These are phyloP conservation scores for Calephelis virginiensis DNA, from an alignment of 1,140 invertebrate genomes.

Conservation along the genomic window DNA sequence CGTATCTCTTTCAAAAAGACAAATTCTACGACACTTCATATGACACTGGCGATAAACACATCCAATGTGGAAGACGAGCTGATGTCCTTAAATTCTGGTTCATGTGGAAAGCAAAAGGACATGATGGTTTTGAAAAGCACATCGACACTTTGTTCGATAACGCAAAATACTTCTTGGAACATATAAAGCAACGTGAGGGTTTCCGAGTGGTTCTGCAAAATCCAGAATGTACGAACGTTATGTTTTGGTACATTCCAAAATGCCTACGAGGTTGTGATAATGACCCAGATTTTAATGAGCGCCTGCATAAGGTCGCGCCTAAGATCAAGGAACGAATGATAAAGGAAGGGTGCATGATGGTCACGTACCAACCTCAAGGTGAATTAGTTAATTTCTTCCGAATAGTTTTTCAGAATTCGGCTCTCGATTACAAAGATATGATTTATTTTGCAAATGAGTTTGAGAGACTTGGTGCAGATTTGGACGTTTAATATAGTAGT, in stretches of 20 bases:
- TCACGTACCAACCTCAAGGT: slow-evolving; percentile 94
- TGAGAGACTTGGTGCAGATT: slow-evolving; percentile 86
- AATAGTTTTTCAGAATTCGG: slow-evolving; percentile 94
- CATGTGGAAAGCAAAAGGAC: slow-evolving; percentile 98
- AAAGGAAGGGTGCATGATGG: slow-evolving; percentile 95
- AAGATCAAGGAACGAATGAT: slow-evolving; percentile 97
- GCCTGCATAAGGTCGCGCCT: slow-evolving; percentile 91
- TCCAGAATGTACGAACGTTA: slow-evolving; percentile 95
- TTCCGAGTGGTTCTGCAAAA: slow-evolving; percentile 87
- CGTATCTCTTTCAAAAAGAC: slow-evolving; percentile 97
- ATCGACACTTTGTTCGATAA: slow-evolving; percentile 89
- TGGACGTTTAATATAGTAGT: slow-evolving; percentile 45
- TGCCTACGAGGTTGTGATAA: slow-evolving; percentile 82
- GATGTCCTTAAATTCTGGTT: slow-evolving; percentile 98
- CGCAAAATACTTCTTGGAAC: slow-evolving; percentile 83
- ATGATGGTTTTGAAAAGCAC: slow-evolving; percentile 87
- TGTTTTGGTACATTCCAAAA: slow-evolving; percentile 96
- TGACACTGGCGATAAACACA: slow-evolving; percentile 96
- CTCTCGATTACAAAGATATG: slow-evolving; percentile 88
- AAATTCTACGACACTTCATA: slow-evolving; percentile 96
- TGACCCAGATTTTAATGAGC: slow-evolving; percentile 82
- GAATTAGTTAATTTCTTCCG: slow-evolving; percentile 94
- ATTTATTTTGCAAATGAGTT: slow-evolving; percentile 92
- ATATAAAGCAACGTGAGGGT: slow-evolving; percentile 83
- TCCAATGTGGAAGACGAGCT: slow-evolving; percentile 94